Evolutionary conservation across 2,888 invertebrate species (phyloP).

Genomic region (Papilio gigon): DNA sequence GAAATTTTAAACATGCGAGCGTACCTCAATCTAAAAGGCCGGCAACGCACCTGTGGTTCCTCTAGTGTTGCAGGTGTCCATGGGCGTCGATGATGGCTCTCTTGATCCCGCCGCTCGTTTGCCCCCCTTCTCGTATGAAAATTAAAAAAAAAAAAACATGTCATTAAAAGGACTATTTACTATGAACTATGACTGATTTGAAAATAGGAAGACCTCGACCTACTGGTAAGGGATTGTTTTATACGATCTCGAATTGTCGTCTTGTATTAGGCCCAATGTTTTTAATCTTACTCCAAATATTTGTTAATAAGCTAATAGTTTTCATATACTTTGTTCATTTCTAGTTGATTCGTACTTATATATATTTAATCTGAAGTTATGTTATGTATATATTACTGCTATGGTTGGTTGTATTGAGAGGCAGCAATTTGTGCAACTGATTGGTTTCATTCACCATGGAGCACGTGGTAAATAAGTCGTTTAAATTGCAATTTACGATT

Average conservation of each 20-base stretch:
- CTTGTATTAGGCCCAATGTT: background rate
- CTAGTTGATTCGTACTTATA: background rate
- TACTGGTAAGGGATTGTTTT: too few relatives aligned
- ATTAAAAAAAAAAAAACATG: too few relatives aligned
- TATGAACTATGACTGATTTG: too few relatives aligned
- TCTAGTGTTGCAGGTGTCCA: too few relatives aligned
- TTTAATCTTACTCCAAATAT: background rate
- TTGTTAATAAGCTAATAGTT: background rate
- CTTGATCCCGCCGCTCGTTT: too few relatives aligned
- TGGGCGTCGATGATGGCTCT: too few relatives aligned
- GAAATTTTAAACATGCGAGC: background rate
- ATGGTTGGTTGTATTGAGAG: background rate
- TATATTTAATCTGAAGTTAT: background rate
- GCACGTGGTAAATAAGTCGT: constrained; percentile 13
- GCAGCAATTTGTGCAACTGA: constrained; percentile 1
- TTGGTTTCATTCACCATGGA: constrained; percentile 18
- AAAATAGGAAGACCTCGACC: too few relatives aligned
- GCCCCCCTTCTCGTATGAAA: too few relatives aligned
- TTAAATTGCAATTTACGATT: constrained; percentile 19
- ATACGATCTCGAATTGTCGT: too few relatives aligned
- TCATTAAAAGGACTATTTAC: background rate
- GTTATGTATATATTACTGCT: background rate
- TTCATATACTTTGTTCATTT: too few relatives aligned
- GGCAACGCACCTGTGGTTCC: too few relatives aligned
- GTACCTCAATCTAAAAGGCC: too few relatives aligned